Conservation (phyloP, 2,888 invertebrate species). For the Volucella bombylans region DNA sequence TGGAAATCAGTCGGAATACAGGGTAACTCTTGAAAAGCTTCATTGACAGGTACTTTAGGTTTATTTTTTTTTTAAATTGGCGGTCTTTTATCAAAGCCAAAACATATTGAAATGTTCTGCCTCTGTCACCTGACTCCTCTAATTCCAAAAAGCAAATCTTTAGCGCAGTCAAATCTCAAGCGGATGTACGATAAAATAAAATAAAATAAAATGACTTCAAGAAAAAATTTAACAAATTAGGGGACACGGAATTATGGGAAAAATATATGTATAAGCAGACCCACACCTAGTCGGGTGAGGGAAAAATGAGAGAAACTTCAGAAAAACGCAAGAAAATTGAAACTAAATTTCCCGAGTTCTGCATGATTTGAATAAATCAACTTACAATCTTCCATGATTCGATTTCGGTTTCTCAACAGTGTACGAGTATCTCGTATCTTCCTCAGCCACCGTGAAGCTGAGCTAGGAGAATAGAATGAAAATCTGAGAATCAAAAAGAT, state of each 20-base stretch:
- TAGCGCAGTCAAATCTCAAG: conserved; percentile 33
- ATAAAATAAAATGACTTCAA: conserved; percentile 38
- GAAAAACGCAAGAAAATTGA: conserved; percentile 65
- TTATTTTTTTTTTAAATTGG: too few species aligned
- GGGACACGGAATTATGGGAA: not conserved
- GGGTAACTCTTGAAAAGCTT: too few species aligned
- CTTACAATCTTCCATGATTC: conserved; percentile 75
- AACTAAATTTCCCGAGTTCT: conserved; percentile 73
- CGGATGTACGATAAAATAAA: conserved; percentile 41
- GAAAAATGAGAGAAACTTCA: conserved; percentile 18
- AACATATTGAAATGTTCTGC: not conserved
- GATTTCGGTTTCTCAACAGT: conserved; percentile 73
- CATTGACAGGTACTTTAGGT: too few species aligned
- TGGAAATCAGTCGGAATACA: too few species aligned
- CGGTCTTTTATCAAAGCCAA: too few species aligned
- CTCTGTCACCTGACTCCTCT: conserved; percentile 33
- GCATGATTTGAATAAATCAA: conserved; percentile 76
- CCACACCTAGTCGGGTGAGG: too few species aligned
- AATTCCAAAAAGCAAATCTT: conserved; percentile 23
- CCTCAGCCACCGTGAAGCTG: conserved; percentile 25
- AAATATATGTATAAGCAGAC: not conserved
- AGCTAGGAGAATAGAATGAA: conserved; percentile 23
- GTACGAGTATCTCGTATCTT: conserved; percentile 14
- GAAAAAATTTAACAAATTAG: conserved; percentile 35
- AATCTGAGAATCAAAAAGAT: not conserved